Base-by-base conservation (phyloP, 2,113 vertebrate genomes). In the Tinamus guttatus region DNA sequence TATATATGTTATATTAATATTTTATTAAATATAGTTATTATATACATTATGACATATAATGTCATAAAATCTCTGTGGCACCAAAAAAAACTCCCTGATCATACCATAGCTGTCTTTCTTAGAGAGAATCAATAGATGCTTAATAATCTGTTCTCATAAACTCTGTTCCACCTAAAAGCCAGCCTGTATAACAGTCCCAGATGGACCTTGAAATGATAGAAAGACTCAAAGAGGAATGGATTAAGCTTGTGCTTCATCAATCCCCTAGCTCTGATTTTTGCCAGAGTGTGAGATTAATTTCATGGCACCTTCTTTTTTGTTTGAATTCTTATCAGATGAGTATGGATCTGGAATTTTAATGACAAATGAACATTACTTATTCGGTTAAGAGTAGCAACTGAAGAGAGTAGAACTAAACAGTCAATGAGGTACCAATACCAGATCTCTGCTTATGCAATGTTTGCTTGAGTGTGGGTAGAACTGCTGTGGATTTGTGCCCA, bases 191-290 rank as follows among this genome's bases (percentile, higher is more conserved):
- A 81, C 52, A 70, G 18, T 45, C 47, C 41, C 64, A n/a, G 25
- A 68, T 95, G 69, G 54, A 95, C 81, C 85, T 73, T 95, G 80
- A 95, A 90, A 77, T 82, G 85, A 83, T 78, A 95, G 22, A 24
- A 49, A 94, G 13, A 84, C 38, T 77, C 11, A 12, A 89, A 93
- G 75, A 68, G 74, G 82, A 93, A 90, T 51, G 83, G 58, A 93
- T 96, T 93, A 92, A 79, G 12, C 45, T 94, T 94, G 24, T 40
- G 10, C 7, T 52, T 43, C 68, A 86, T 77, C 83, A 92, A 63
- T 96, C 78, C 81, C 62, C 59, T 7, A 6, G 9, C 36, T 87
- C n/a, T 77, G 85, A 68, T 74, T 83, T 96, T 96, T 95, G 24
- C 24, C 54, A 78, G 81, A 77, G 38, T 60, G 25, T 6, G 79